Conservation (phyloP, 2,888 invertebrate species). For the Corbicula japonica region DNA sequence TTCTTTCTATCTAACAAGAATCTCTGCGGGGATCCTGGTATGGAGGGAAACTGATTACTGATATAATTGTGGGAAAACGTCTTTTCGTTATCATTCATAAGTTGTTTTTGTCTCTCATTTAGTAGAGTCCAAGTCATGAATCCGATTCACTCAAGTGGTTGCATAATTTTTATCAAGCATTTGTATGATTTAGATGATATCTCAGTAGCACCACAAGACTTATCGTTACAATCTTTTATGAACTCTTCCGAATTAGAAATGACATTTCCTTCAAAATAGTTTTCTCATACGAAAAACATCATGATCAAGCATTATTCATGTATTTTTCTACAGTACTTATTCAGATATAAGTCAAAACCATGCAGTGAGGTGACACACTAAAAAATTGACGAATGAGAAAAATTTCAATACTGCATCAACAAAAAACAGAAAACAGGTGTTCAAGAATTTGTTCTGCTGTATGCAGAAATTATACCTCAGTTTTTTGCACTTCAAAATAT, state of each 20-base stretch:
- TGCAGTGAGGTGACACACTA: slow-evolving; percentile 27
- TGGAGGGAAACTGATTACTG: slow-evolving; percentile 12
- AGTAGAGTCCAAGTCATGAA: slow-evolving; percentile 50
- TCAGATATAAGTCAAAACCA: slow-evolving; percentile 34
- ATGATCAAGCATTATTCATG: neutral
- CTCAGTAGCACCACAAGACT: slow-evolving; percentile 44
- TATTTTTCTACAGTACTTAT: slow-evolving; percentile 17
- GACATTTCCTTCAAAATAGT: slow-evolving; percentile 58
- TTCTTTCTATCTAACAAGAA: slow-evolving; percentile 46
- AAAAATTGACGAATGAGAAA: slow-evolving; percentile 13
- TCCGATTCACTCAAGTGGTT: slow-evolving; percentile 65
- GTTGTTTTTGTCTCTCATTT: slow-evolving; percentile 47
- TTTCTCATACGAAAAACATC: slow-evolving; percentile 53
- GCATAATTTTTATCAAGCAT: slow-evolving; percentile 60
- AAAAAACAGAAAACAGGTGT: slow-evolving; percentile 28
- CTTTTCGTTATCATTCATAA: slow-evolving; percentile 55
- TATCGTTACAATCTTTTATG: slow-evolving; percentile 49
- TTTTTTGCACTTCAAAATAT: no score
- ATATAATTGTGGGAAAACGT: slow-evolving; percentile 62
- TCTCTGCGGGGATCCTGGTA: slow-evolving; percentile 52
- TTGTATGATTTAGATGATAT: slow-evolving; percentile 63
- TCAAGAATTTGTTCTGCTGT: slow-evolving; percentile 14
- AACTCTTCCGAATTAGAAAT: slow-evolving; percentile 57
- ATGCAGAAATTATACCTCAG: no score
- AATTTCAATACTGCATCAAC: slow-evolving; percentile 8